Conservation (phyloP, 2,797 vertebrate genomes). For the Etheostoma perlongum region DNA sequence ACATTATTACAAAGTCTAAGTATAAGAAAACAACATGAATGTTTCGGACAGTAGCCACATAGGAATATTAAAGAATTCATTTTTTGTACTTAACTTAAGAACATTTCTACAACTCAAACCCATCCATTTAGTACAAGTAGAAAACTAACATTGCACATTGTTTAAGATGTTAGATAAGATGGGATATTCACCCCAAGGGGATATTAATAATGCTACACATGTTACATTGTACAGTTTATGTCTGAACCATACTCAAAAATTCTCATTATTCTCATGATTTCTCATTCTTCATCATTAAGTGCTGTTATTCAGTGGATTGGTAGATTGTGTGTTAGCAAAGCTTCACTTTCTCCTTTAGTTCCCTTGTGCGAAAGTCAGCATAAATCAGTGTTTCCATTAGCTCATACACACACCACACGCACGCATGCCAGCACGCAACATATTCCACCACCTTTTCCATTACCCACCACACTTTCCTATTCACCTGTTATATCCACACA, state of each 20-base stretch:
- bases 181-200: too few relatives aligned
- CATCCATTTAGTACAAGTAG: background rate
- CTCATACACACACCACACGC: background rate
- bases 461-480: background rate
- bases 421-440: background rate
- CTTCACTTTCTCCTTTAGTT: background rate
- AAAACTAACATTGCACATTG: background rate
- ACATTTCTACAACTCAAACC: background rate
- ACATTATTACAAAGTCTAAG: too few relatives aligned
- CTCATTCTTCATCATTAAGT: too few relatives aligned
- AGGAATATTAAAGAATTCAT: too few relatives aligned
- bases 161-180: background rate
- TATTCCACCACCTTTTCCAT: background rate
- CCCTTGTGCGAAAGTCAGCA: background rate
- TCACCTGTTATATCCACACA: slow-evolving; percentile 17
- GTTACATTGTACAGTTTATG: too few relatives aligned
- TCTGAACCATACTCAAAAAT: background rate
- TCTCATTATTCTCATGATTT: too few relatives aligned
- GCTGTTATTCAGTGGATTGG: background rate
- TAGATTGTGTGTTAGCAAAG: background rate
- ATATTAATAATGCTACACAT: too few relatives aligned
- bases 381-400: background rate
- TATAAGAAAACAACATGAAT: too few relatives aligned
- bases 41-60: too few relatives aligned
- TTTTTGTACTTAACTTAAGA: background rate